Evolutionary conservation across 1,140 invertebrate genomes (phyloP).

Genomic region (Sitobion miscanthi): DNA sequence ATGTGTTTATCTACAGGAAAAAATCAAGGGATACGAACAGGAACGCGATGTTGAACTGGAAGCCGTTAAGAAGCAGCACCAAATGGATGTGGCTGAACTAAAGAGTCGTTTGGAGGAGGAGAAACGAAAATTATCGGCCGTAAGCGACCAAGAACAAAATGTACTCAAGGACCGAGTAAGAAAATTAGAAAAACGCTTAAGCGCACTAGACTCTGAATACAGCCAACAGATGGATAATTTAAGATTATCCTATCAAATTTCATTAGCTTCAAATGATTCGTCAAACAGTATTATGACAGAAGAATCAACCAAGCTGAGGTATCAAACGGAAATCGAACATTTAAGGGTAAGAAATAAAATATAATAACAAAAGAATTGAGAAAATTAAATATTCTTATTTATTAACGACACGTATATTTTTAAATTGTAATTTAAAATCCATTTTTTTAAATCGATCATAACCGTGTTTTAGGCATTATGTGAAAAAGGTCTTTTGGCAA

Average conservation of each 20-base stretch:
- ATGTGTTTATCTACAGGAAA: conserved; percentile 68
- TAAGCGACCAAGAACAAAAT: conserved; percentile 65
- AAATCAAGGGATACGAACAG: conserved; percentile 63
- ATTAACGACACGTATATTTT: not conserved
- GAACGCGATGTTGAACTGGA: conserved; percentile 61
- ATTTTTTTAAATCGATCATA: not conserved
- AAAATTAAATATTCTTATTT: not conserved
- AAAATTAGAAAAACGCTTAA: conserved; percentile 72
- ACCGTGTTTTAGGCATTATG: conserved; percentile 70
- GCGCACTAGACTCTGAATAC: conserved; percentile 77
- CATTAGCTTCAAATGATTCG: conserved; percentile 15
- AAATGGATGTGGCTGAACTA: conserved; percentile 63
- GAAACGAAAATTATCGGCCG: conserved; percentile 61
- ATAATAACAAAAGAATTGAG: not conserved
- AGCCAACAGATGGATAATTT: conserved; percentile 77
- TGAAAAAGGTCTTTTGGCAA: conserved; percentile 83
- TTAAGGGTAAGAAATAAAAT: conserved; percentile 67
- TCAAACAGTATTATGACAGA: conserved; percentile 61
- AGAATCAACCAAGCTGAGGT: conserved; percentile 76
- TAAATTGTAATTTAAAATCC: not conserved
- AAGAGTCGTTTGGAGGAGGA: conserved; percentile 65
- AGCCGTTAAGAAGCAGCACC: conserved; percentile 61
- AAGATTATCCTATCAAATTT: conserved; percentile 69
- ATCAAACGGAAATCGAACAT: conserved; percentile 87
- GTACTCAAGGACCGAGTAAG: conserved; percentile 69